phyloP scores from a whole-genome alignment of 2,797 vertebrate genomes.

The Oreochromis mossambicus region DNA sequence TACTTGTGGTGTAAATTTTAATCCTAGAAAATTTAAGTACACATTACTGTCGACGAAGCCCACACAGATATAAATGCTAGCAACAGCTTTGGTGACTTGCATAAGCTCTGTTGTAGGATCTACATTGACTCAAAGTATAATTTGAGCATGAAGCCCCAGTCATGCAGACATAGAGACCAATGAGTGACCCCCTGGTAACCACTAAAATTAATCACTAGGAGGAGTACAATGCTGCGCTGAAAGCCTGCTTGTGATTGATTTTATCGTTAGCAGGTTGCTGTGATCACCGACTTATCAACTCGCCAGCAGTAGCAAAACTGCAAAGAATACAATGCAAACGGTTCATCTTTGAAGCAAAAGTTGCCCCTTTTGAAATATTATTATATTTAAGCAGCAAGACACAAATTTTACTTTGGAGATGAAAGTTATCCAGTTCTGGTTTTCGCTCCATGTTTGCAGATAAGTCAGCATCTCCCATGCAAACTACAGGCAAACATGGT shows the following conservation, averaged over 20 bases:
- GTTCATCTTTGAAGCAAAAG: background rate
- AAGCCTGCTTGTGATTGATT: background rate
- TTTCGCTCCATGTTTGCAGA: background rate
- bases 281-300: background rate
- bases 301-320: background rate
- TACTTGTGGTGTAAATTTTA: background rate
- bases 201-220: background rate
- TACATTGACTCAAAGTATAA: background rate
- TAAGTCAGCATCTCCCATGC: background rate
- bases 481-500: background rate
- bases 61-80: background rate
- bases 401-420: background rate
- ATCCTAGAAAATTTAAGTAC: background rate
- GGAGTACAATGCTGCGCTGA: background rate
- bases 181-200: background rate
- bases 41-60: background rate
- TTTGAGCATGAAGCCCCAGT: background rate
- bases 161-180: background rate
- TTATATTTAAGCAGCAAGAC: background rate
- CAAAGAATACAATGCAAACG: background rate
- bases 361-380: background rate
- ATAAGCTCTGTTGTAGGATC: background rate
- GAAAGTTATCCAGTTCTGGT: background rate
- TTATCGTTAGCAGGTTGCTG: background rate
- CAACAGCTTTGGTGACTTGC: background rate